These are phyloP conservation scores for Apodemia hepburni DNA, from an alignment of 2,888 invertebrate species.

Conservation along the genomic window DNA sequence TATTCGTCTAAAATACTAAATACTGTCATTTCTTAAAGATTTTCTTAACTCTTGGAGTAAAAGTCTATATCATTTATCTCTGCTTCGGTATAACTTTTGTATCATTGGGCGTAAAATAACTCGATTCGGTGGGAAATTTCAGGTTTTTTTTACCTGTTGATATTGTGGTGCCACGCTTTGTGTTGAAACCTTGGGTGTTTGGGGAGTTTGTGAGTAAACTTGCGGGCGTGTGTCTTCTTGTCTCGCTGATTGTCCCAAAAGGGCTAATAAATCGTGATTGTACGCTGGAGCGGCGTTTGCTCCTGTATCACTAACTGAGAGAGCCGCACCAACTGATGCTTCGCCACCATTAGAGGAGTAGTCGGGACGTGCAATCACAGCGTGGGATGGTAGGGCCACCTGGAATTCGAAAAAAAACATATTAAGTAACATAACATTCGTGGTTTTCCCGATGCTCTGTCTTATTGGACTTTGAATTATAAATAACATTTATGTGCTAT, in stretches of 20 bases:
- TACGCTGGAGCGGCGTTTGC: constrained; percentile 44
- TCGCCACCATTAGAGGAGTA: constrained; percentile 65
- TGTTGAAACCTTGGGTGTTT: constrained; percentile 31
- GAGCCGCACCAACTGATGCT: constrained; percentile 69
- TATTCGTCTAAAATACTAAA: too few species aligned
- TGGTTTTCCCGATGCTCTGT: too few species aligned
- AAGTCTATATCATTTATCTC: too few species aligned
- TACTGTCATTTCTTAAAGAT: too few species aligned
- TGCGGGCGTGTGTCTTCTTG: constrained; percentile 45
- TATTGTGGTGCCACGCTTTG: constrained; percentile 37
- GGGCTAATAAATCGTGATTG: constrained; percentile 57
- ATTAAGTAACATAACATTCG: too few species aligned
- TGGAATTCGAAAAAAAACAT: constrained; percentile 31
- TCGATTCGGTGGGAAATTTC: too few species aligned
- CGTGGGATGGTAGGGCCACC: constrained; percentile 63
- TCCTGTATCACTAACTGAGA: constrained; percentile 64
- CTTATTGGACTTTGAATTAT: too few species aligned
- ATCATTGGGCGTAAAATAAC: too few species aligned
- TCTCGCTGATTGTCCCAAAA: constrained; percentile 53
- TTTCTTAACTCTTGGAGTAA: too few species aligned
- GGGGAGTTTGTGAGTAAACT: constrained; percentile 39
- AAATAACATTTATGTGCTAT: too few species aligned
- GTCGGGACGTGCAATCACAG: constrained; percentile 66
- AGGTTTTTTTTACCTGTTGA: constrained; percentile 44
- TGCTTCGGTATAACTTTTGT: too few species aligned